Base-by-base conservation (phyloP, 2,113 vertebrate genomes). In the Oenanthe oenanthe region DNA sequence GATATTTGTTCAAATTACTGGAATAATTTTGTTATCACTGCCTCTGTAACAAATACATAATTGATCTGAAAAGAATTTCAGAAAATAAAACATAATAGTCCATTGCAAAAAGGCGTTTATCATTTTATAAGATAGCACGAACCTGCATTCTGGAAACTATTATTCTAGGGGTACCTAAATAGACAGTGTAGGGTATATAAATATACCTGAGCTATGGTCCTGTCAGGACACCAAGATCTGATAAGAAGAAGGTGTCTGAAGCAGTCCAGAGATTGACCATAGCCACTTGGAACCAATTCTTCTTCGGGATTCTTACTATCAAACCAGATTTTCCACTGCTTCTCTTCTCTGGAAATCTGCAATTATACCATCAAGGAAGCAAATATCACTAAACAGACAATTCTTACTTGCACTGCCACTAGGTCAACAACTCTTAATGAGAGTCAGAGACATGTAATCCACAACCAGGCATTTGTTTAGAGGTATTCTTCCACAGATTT, bases 261-360 rank as follows among this genome's bases (percentile, higher is more conserved):
- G 96, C 98, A 98, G 92, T 99, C 99, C 8, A 99, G 98, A 65
- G 97, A 95, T 90, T 99, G 98, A 85, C 98, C 98, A 57, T 99
- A 99, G n/a, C 98, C 98, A 89, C 98, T 98, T 45, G 99, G 99
- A 85, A 98, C 60, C 25, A 97, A 88, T 87, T 99, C 98, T 91
- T 99, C 99, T 91, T 99, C 99, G 3, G 99, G 99, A 29, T 98
- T 98, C 88, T 99, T 99, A 90, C 98, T 99, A 96, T 99, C 99
- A 97, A 99, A 99, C 99, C 99, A 99, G 12, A 82, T 94, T 97
- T 98, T 99, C 99, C 99, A 99, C 93, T 98, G 98, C 94, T 99
- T 99, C 97, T 99, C 99, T 85, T 98, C 98, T 76, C 95, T 97
- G 79, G 98, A 97, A 96, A 99, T 98, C 99, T 99, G 96, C 68